phyloP scores from a whole-genome alignment of 2,113 vertebrate genomes.

The Asarcornis scutulata region DNA sequence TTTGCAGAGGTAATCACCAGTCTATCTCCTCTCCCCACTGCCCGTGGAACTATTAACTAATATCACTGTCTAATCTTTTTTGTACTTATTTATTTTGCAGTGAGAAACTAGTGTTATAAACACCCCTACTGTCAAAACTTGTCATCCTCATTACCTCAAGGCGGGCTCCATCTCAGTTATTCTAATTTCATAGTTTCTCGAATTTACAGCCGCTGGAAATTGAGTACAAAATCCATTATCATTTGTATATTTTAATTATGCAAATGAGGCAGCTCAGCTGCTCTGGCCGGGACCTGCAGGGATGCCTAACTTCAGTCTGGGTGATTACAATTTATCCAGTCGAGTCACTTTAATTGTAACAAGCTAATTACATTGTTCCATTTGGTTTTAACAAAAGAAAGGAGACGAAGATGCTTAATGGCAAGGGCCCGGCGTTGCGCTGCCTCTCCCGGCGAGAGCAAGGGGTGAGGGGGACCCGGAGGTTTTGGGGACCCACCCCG shows the following conservation, averaged over 20 bases:
- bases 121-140: constrained; percentile 86
- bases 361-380: constrained; percentile 99
- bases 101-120: constrained; percentile 82
- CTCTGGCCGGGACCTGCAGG: constrained; percentile 96
- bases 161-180: constrained; percentile 90
- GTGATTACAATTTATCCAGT: constrained; percentile 99
- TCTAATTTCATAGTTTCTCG: constrained; percentile 99
- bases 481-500: background rate
- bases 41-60: constrained; percentile 89
- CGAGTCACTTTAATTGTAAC: constrained; percentile 99
- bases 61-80: constrained; percentile 88
- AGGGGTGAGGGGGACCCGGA: fast-evolving
- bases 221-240: constrained; percentile 99
- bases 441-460: background rate
- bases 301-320: constrained; percentile 98
- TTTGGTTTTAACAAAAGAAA: constrained; percentile 99
- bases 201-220: constrained; percentile 99
- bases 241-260: constrained; percentile 99
- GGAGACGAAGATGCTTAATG: constrained; percentile 84
- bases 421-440: constrained; percentile 59
- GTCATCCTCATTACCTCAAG: constrained; percentile 91
- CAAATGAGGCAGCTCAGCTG: constrained; percentile 99
- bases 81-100: constrained; percentile 84
- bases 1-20: constrained; percentile 95
- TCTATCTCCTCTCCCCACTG: constrained; percentile 84